Conservation (phyloP, 64 coral and sea anemone species). For the Platygyra sinensis region DNA sequence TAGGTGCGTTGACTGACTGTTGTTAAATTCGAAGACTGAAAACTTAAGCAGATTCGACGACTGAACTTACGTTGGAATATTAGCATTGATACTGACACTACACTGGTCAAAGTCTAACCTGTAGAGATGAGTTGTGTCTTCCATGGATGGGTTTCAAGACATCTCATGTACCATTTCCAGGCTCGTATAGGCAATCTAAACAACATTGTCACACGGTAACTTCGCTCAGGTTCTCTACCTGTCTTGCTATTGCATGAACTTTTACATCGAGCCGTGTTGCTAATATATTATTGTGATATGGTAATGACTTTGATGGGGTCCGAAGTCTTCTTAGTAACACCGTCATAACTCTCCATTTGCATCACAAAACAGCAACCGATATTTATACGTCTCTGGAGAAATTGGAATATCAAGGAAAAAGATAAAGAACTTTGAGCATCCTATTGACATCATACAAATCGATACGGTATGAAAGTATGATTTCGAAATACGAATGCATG, state of each 20-base stretch:
- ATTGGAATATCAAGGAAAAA: no score
- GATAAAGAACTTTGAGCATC: no score
- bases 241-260: no score
- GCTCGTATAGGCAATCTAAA: slow-evolving; percentile 19
- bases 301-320: neutral
- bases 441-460: no score
- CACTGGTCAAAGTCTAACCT: slow-evolving; percentile 42
- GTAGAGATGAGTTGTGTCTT: slow-evolving; percentile 68
- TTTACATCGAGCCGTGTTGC: no score
- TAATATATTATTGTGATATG: neutral
- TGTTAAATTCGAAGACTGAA: no score
- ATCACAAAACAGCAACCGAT: neutral
- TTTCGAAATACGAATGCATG: no score
- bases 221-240: neutral
- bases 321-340: neutral
- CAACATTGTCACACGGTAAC: neutral
- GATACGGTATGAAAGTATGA: no score
- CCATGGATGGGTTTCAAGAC: slow-evolving; percentile 68
- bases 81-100: neutral
- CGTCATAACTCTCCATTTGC: neutral
- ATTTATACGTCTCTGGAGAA: no score
- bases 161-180: slow-evolving; percentile 64
- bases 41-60: no score
- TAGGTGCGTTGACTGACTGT: no score
- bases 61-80: neutral